These are phyloP conservation scores for Ophioninae sp. DNA, from an alignment of 2,888 invertebrate genomes.

Conservation along the genomic window DNA sequence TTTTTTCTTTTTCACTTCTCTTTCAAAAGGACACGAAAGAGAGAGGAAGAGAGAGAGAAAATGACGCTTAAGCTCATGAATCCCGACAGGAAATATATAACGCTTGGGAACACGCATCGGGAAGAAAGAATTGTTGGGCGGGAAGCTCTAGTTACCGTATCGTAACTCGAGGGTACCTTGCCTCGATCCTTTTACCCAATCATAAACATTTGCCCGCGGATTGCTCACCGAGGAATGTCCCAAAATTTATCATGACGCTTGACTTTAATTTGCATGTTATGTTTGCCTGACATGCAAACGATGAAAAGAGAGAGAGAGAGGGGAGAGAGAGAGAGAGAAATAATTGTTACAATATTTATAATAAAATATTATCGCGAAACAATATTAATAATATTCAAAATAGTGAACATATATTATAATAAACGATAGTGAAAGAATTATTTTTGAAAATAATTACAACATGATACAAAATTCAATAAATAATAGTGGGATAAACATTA, in stretches of 20 bases:
- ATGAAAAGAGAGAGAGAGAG: not conserved
- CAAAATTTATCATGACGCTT: constrained; percentile 69
- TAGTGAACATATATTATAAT: too few species aligned
- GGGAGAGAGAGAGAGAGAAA: not conserved
- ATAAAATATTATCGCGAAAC: too few species aligned
- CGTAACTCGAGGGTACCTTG: constrained; percentile 32
- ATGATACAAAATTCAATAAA: too few species aligned
- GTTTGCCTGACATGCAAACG: constrained; percentile 68
- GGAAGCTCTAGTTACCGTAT: constrained; percentile 57
- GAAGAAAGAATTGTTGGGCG: constrained; percentile 51
- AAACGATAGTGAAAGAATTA: too few species aligned
- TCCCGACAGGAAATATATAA: constrained; percentile 42
- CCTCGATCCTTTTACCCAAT: constrained; percentile 27
- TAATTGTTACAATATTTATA: too few species aligned
- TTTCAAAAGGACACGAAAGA: not conserved
- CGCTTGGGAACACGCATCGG: constrained; percentile 31
- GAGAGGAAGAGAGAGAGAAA: constrained; percentile 21
- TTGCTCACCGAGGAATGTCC: constrained; percentile 46
- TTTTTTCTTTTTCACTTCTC: constrained; percentile 15
- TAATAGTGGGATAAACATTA: too few species aligned
- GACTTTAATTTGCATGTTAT: constrained; percentile 71
- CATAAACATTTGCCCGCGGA: constrained; percentile 4
- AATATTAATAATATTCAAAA: too few species aligned
- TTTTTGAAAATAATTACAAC: too few species aligned
- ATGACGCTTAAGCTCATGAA: constrained; percentile 52